Evolutionary conservation across 2,888 invertebrate species (phyloP).

Genomic region (Phymatocera aterrima): DNA sequence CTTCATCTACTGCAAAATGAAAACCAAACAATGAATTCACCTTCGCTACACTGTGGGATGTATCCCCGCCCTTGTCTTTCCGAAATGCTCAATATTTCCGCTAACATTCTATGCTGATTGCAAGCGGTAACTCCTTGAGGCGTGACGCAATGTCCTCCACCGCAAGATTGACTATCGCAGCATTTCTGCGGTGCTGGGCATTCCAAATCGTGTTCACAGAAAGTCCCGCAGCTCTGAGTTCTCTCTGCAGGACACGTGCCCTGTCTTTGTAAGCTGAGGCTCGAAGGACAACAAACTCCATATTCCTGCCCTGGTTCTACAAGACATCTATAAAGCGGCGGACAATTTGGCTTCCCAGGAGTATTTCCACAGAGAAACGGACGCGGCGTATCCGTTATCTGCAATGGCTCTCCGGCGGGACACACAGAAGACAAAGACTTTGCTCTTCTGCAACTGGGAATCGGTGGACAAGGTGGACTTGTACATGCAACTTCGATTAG

Average conservation of each 20-base stretch:
- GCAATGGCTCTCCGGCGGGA: constrained; percentile 80
- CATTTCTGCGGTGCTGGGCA: constrained; percentile 90
- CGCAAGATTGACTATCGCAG: constrained; percentile 85
- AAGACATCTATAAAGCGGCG: constrained; percentile 87
- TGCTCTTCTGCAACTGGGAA: constrained; percentile 89
- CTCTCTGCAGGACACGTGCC: constrained; percentile 83
- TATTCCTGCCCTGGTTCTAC: constrained; percentile 90
- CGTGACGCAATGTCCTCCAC: constrained; percentile 84
- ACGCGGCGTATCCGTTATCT: constrained; percentile 80
- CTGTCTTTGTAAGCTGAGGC: constrained; percentile 85
- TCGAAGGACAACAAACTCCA: constrained; percentile 91
- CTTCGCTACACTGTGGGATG: constrained; percentile 85
- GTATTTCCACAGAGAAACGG: constrained; percentile 90
- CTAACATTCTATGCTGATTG: constrained; percentile 85
- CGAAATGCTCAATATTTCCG: constrained; percentile 85
- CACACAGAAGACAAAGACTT: constrained; percentile 85
- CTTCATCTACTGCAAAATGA: neutral
- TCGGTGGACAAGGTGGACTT: constrained; percentile 88
- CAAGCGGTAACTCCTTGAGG: constrained; percentile 84
- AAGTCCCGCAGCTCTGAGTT: constrained; percentile 78
- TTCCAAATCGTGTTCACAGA: constrained; percentile 87
- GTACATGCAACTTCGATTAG: constrained; percentile 87
- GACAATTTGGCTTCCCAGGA: constrained; percentile 89
- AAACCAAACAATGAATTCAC: constrained; percentile 53
- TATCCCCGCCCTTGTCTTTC: constrained; percentile 90